Percentiles rank a stretch among this genome's conserved stretches.
Conservation (phyloP, 2,113 vertebrate genomes). For the Uropsilus gracilis region DNA sequence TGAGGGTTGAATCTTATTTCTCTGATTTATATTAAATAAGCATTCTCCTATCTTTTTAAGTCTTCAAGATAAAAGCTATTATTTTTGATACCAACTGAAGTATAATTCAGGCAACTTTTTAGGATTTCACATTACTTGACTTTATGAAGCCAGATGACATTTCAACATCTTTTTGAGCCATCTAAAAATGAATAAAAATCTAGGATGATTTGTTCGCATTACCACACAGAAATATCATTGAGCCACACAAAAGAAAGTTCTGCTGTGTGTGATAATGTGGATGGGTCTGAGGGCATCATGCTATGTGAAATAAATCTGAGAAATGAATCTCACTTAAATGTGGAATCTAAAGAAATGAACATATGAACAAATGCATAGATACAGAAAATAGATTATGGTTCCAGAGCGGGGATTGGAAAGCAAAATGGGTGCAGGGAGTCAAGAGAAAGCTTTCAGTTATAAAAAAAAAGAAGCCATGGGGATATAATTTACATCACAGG, state of each 20-base stretch:
- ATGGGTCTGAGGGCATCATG: not conserved
- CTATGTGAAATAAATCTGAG: not conserved
- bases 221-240: no score
- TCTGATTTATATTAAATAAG: not conserved
- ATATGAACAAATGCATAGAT: not conserved
- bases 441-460: no score
- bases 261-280: not conserved
- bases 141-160: not conserved
- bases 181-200: not conserved
- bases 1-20: not conserved
- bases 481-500: not conserved
- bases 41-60: not conserved
- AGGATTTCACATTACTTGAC: not conserved
- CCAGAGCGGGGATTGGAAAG: not conserved
- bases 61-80: not conserved
- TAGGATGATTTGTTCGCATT: not conserved
- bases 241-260: not conserved
- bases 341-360: not conserved
- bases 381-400: not conserved
- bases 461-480: not conserved
- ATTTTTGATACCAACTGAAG: not conserved
- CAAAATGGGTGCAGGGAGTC: not conserved
- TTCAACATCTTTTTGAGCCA: not conserved
- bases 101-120: not conserved
- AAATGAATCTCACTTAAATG: not conserved